Percentiles rank a stretch among this genome's conserved stretches.
These are phyloP conservation scores for Euclidia mi DNA, from an alignment of 2,888 invertebrate species.

Conservation along the genomic window DNA sequence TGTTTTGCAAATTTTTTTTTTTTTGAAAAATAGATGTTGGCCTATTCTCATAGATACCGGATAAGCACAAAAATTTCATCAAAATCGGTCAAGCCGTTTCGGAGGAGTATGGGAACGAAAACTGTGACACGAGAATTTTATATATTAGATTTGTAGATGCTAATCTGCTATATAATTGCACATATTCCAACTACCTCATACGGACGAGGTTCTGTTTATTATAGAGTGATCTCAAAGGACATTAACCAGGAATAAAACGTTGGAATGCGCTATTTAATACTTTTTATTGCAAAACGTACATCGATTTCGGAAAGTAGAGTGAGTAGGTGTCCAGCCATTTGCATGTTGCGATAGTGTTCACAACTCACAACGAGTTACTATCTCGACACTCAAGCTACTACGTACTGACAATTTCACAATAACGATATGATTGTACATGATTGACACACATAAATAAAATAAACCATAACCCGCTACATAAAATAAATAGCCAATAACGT, in stretches of 20 bases:
- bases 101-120: too few relatives aligned
- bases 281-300: conserved; percentile 31
- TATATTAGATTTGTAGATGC: too few relatives aligned
- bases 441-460: conserved; percentile 34
- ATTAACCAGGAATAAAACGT: neutral
- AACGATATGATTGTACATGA: conserved; percentile 44
- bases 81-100: too few relatives aligned
- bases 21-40: too few relatives aligned
- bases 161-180: too few relatives aligned
- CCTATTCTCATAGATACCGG: too few relatives aligned
- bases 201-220: too few relatives aligned
- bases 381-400: conserved; percentile 45
- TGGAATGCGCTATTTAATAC: neutral
- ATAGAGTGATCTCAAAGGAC: too few relatives aligned
- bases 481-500: conserved; percentile 23
- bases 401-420: conserved; percentile 54
- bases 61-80: too few relatives aligned
- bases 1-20: too few relatives aligned
- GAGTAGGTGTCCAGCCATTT: conserved; percentile 52
- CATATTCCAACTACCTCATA: too few relatives aligned
- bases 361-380: conserved; percentile 50
- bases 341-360: conserved; percentile 59
- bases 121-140: too few relatives aligned
- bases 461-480: conserved; percentile 24
- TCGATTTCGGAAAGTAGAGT: conserved; percentile 16